Evolutionary conservation across 1,140 invertebrate genomes (phyloP).

Genomic region (Hycleus phaleratus): DNA sequence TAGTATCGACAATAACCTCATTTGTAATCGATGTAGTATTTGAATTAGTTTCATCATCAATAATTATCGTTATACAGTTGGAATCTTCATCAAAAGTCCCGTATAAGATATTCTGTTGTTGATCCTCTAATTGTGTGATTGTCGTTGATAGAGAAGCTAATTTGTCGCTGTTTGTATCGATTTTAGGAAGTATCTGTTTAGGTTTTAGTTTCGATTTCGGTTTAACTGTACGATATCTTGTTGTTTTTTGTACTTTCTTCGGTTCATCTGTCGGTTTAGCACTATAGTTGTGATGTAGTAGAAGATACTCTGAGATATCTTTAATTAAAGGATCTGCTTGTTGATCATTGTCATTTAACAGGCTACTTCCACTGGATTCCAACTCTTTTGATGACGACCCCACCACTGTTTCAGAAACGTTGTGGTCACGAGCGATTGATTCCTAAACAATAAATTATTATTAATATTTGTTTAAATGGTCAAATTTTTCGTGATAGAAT

Average conservation of each 20-base stretch:
- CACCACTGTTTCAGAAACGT: conserved; percentile 53
- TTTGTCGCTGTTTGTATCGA: conserved; percentile 4
- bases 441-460: conserved; percentile 23
- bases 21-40: conserved; percentile 17
- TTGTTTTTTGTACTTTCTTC: conserved; percentile 14
- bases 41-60: conserved; percentile 49
- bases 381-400: conserved; percentile 68
- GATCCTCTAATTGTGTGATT: conserved; percentile 1
- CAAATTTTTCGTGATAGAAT: not conserved
- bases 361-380: conserved; percentile 63
- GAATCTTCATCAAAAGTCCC: conserved; percentile 62
- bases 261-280: conserved; percentile 20
- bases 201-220: conserved; percentile 32
- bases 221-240: conserved; percentile 18
- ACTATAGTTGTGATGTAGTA: conserved; percentile 39
- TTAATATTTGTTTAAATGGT: not conserved
- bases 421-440: conserved; percentile 40
- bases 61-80: conserved; percentile 64
- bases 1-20: conserved; percentile 42
- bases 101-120: conserved; percentile 45
- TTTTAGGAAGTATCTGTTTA: conserved; percentile 35
- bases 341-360: conserved; percentile 13
- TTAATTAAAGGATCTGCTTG: conserved; percentile 16
- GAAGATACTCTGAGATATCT: conserved; percentile 34
- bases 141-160: conserved; percentile 3